phyloP scores from a whole-genome alignment of 2,888 invertebrate species.

The Perdita meconis region DNA sequence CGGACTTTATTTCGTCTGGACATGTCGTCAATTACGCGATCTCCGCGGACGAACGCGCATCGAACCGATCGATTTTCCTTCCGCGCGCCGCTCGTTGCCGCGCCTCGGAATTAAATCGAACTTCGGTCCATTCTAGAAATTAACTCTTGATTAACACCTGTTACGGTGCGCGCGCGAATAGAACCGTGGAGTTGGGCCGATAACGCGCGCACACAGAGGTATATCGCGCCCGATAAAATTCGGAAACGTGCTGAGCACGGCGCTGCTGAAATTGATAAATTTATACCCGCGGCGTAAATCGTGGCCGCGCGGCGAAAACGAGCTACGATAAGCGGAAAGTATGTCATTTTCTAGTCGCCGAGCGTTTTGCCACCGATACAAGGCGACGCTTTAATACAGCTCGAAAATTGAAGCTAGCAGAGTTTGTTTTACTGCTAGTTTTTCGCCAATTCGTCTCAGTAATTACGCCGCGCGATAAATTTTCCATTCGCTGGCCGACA shows the following conservation, averaged over 20 bases:
- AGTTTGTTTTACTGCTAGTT: neutral
- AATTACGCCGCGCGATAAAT: conserved; percentile 50
- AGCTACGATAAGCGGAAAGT: conserved; percentile 38
- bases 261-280: conserved; percentile 28
- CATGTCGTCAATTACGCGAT: conserved; percentile 47
- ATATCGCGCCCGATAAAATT: conserved; percentile 5
- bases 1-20: conserved; percentile 38
- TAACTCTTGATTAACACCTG: conserved; percentile 41
- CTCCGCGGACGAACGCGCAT: neutral
- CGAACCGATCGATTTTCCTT: conserved; percentile 5
- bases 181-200: conserved; percentile 5
- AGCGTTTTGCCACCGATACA: neutral
- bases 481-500: conserved; percentile 2
- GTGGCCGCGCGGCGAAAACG: neutral
- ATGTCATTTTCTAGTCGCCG: conserved; percentile 34
- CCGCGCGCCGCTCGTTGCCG: neutral
- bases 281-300: conserved; percentile 24
- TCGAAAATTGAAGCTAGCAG: conserved; percentile 3
- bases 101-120: conserved; percentile 27
- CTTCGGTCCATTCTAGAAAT: conserved; percentile 20
- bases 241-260: neutral
- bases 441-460: conserved; percentile 20
- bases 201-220: neutral
- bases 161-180: neutral
- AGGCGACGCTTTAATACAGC: conserved; percentile 23